These are phyloP conservation scores for Sarcophaga subvicina DNA, from an alignment of 2,888 invertebrate genomes.

Conservation along the genomic window DNA sequence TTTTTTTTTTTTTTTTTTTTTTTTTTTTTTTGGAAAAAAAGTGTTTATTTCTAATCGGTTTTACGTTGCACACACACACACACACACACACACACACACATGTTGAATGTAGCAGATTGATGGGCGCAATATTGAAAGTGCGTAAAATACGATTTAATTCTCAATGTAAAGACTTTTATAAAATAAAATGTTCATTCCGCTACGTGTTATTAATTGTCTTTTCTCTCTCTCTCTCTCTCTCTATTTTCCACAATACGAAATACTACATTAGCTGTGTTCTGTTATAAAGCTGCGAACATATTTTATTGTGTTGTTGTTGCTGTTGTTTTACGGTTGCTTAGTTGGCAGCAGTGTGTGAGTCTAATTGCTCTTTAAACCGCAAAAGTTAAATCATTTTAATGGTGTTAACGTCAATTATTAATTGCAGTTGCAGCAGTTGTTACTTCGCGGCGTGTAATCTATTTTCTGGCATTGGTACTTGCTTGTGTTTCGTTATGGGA, in stretches of 20 bases:
- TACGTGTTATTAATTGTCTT: not conserved
- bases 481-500: not conserved
- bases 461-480: not conserved
- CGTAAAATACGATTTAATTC: not conserved
- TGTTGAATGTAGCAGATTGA: not conserved
- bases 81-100: too few species aligned
- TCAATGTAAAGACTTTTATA: not conserved
- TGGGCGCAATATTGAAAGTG: not conserved
- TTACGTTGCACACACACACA: not conserved
- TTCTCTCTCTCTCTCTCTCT: not conserved
- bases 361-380: slow-evolving; percentile 65
- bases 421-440: slow-evolving; percentile 44
- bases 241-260: not conserved
- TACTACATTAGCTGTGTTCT: not conserved
- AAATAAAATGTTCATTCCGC: not conserved
- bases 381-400: slow-evolving; percentile 64
- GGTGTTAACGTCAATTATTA: slow-evolving; percentile 53
- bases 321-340: slow-evolving; percentile 21
- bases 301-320: slow-evolving; percentile 2
- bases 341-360: slow-evolving; percentile 39
- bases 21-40: not conserved
- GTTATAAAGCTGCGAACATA: slow-evolving; percentile 20
- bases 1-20: too few species aligned
- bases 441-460: not conserved
- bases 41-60: not conserved